Percentiles rank a stretch among this genome's conserved stretches.
Evolutionary conservation across 2,888 invertebrate genomes (phyloP).

Genomic region (Chaitophorus viminalis): DNA sequence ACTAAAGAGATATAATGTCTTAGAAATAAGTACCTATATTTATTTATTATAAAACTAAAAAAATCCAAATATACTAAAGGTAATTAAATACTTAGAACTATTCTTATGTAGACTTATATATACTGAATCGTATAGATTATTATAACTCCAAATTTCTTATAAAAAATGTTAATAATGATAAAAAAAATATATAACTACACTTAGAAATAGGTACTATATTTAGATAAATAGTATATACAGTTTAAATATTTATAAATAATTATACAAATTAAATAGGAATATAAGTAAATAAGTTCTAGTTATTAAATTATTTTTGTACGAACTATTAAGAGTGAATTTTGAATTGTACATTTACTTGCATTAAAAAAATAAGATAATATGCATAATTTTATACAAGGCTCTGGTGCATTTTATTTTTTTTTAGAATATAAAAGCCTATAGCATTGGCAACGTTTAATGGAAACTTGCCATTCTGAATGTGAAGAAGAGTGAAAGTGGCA

Average conservation of each 20-base stretch:
- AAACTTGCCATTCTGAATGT: constrained; percentile 52
- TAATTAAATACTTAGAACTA: too few relatives aligned
- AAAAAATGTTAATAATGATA: not conserved
- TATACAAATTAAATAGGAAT: not conserved
- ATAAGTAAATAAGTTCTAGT: not conserved
- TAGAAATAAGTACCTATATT: too few relatives aligned
- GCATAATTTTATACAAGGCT: not conserved
- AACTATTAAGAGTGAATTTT: not conserved
- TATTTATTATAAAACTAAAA: too few relatives aligned
- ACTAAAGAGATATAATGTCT: too few relatives aligned
- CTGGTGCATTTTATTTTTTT: constrained; percentile 13
- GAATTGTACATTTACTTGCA: not conserved
- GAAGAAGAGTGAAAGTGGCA: constrained; percentile 6
- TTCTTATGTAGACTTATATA: too few relatives aligned
- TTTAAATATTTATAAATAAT: not conserved
- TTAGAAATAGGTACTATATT: too few relatives aligned
- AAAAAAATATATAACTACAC: not conserved
- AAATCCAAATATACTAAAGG: too few relatives aligned
- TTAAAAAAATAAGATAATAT: not conserved
- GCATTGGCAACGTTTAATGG: constrained; percentile 56
- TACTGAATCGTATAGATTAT: too few relatives aligned
- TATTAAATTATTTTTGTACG: not conserved
- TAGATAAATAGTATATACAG: not conserved
- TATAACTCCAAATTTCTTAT: too few relatives aligned
- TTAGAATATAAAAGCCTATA: constrained; percentile 31